Evolutionary conservation across 2,113 vertebrate genomes (phyloP).

Genomic region (Barbus barbus): DNA sequence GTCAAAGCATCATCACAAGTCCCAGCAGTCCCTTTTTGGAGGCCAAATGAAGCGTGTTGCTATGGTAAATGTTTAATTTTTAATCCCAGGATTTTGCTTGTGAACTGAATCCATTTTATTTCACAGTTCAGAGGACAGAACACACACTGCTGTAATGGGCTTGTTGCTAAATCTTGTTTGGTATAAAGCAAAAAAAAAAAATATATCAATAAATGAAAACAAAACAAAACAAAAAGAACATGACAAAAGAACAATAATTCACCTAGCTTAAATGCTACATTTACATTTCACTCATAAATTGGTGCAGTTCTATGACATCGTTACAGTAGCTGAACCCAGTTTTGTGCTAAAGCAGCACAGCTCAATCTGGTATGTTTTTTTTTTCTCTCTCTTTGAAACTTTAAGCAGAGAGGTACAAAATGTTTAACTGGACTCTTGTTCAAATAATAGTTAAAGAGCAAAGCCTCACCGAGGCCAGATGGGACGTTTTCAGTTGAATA

Average conservation of each 20-base stretch:
- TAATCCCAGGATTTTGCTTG: conserved; percentile 19
- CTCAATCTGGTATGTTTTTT: not conserved
- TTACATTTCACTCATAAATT: conserved; percentile 1
- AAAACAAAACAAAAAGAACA: not conserved
- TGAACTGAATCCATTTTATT: conserved; percentile 42
- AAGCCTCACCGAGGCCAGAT: conserved; percentile 11
- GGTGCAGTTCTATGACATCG: not conserved
- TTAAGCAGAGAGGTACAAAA: not conserved
- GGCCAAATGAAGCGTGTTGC: conserved; percentile 20
- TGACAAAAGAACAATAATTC: not conserved
- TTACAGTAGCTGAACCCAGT: not conserved
- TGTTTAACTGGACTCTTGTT: not conserved
- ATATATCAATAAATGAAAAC: not conserved
- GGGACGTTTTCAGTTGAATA: conserved; percentile 29
- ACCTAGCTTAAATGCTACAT: not conserved
- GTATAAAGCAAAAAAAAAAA: not conserved
- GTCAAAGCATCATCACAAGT: not conserved
- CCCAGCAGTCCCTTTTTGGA: not conserved
- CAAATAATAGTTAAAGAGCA: not conserved
- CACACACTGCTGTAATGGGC: conserved; percentile 30
- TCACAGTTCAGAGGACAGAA: conserved; percentile 45
- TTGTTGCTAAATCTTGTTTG: conserved; percentile 37
- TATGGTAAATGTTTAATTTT: conserved; percentile 53
- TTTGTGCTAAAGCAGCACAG: not conserved
- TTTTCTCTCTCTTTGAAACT: not conserved